Evolutionary conservation across 37 sponge, comb jelly and placozoan genomes (phyloP), one percentile per base, ranked within the genome.

Genomic region (Chondrosia reniformis): DNA sequence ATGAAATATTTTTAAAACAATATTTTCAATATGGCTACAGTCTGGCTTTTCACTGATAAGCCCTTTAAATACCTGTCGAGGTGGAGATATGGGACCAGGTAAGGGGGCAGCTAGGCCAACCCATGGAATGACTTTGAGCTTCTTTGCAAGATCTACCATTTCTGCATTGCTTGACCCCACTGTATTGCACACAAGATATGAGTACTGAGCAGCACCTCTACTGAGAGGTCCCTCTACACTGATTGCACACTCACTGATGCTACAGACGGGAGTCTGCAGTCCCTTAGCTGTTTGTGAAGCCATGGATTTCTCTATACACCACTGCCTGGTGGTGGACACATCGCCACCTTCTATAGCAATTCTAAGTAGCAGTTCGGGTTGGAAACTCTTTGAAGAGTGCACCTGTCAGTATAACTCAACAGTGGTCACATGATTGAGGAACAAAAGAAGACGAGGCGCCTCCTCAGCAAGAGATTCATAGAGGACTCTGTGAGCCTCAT

Each of bases 41-140:
- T 69, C 13, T n/a, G 13, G 63, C 27, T 28, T 28, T 44, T 39
- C 13, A 25, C 22, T 25, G 8, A 39, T 44, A 22, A 17, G 42
- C 17, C 41, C 42, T 39, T 40, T 19, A 25, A 69, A 8, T 1
- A 21, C 17, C 39, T 9, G 37, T 46, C 21, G n/a, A 12, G 39
- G 24, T 45, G 24, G 10, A 32, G 25, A 19, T 15, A 42, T 6
- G 37, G 78, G 33, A 37, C 73, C 4, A 5, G 83, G 76, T 0
- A 86, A 22, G 34, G 64, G 84, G 41, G 83, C 82, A 62, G 92
- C 92, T 58, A 91, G n/a, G 19, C 87, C 92, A 9, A 87, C 84
- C 92, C 92, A 91, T 15, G 92, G 92, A 46, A 87, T 21, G n/a
- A 82, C 58, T 9, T 61, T 73, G 45, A 80, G 65, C 33, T 91